Percentiles rank a stretch among this genome's conserved stretches.
These are phyloP conservation scores for Ceyx melanurus DNA, from an alignment of 2,113 vertebrate species.

Conservation along the genomic window DNA sequence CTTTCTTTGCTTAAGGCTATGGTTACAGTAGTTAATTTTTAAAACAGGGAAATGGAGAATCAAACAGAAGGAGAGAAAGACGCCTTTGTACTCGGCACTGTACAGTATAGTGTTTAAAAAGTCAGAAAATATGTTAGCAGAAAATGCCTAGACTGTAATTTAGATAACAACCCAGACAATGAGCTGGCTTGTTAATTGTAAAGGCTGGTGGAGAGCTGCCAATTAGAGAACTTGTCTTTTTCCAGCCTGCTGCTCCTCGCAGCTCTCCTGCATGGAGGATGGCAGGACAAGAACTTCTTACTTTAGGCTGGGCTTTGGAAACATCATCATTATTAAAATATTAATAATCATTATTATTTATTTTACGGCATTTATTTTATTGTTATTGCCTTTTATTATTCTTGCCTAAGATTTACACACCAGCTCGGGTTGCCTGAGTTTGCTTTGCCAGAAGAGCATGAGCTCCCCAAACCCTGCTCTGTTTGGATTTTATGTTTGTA, in stretches of 20 bases:
- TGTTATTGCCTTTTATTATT: too few relatives aligned
- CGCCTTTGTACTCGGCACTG: constrained; percentile 64
- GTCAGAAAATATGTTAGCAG: constrained; percentile 65
- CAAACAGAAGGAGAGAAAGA: constrained; percentile 70
- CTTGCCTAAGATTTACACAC: too few relatives aligned
- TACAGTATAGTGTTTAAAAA: constrained; percentile 66
- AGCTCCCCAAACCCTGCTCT: background rate
- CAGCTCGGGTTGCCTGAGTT: background rate
- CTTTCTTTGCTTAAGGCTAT: constrained; percentile 53
- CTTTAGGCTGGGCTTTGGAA: background rate
- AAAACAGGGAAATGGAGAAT: constrained; percentile 60
- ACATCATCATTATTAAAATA: background rate
- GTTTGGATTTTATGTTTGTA: background rate
- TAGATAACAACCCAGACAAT: constrained; percentile 67
- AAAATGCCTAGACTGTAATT: constrained; percentile 71
- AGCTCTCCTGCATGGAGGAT: constrained; percentile 9
- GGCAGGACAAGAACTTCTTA: background rate
- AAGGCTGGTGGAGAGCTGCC: constrained; percentile 60
- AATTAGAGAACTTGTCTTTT: constrained; percentile 49
- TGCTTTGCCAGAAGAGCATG: background rate
- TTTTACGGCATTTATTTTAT: too few relatives aligned
- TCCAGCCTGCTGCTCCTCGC: background rate
- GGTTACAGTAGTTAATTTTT: constrained; percentile 65
- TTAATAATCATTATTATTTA: too few relatives aligned
- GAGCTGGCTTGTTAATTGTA: constrained; percentile 60